Evolutionary conservation across 2,888 invertebrate genomes (phyloP).

Genomic region (Eupithecia dodoneata): DNA sequence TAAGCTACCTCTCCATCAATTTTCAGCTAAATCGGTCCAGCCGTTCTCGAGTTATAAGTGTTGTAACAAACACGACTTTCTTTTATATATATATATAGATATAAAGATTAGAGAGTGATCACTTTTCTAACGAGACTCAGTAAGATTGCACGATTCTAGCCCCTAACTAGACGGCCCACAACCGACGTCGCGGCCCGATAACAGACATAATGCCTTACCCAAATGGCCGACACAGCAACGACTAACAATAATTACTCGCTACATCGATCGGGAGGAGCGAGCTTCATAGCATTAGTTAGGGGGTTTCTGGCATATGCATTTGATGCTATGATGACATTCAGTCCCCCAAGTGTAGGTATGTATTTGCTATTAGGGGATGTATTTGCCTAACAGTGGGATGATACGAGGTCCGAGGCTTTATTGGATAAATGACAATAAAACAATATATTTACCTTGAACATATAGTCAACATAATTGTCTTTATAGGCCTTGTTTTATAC

Average conservation of each 20-base stretch:
- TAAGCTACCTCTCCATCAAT: no score
- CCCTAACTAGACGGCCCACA: neutral
- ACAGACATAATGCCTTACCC: neutral
- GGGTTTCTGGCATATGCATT: neutral
- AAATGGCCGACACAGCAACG: slow-evolving; percentile 1
- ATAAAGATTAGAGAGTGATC: neutral
- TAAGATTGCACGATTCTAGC: neutral
- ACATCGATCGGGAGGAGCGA: slow-evolving; percentile 8
- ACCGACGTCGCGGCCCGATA: neutral
- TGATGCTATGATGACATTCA: neutral
- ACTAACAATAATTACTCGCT: neutral
- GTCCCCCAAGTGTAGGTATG: neutral
- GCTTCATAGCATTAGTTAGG: neutral
- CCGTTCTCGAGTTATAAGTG: no score
- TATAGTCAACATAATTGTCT: neutral
- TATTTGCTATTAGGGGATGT: neutral
- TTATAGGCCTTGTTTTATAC: neutral
- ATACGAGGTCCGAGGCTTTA: neutral
- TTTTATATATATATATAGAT: no score
- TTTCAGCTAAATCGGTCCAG: no score
- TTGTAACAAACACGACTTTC: no score
- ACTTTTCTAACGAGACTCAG: neutral
- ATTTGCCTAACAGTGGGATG: neutral
- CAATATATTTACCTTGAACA: neutral
- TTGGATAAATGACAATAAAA: neutral